Evolutionary conservation across 1,140 invertebrate genomes (phyloP), one percentile per base, ranked within the genome.

Genomic region (Anagrus nilaparvatae): DNA sequence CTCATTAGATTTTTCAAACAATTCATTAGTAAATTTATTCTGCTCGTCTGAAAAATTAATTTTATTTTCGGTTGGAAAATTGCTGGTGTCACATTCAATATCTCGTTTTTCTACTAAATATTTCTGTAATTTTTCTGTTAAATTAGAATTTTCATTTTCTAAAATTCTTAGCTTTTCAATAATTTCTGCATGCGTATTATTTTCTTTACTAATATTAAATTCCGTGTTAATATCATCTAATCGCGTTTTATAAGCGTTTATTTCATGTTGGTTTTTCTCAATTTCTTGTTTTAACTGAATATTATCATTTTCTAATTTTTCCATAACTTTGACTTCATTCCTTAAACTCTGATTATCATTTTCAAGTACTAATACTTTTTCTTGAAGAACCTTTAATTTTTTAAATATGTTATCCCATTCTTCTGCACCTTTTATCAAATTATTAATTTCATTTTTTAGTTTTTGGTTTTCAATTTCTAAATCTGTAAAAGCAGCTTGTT

Each of bases 381-480:
- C 32, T 53, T 62, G 38, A 31, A 48, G 50, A 6, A 58, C 41
- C 31, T 53, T 46, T 2, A 55, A 34, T 10, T 49, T 43, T 4
- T 47, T 39, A 9, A 55, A 36, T 20, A 31, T 12, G 4, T 4
- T 8, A 14, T 38, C 34, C 1, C 36, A 19, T 2, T 31, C 30
- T 14, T 23, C 12, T 3, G 4, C 17, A 17, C n/a, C 36, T 3
- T 30, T 24, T 8, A 36, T 17, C 9, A 43, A n/a, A 23, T 14
- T 28, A 10, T 27, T 56, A 3, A 69, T 45, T 44, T 61, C 65
- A 14, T 55, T 49, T 44, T 69, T 62, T 16, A 74, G 47, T 10
- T 50, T 46, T n/a, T 52, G 48, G 53, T 63, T 50, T 21, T 55
- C 63, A 32, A 58, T 60, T 56, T 60, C 71, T 37, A 67, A 55